A percentile compares a stretch with the other conserved stretches of the same genome.
Evolutionary conservation across 2,797 vertebrate species (phyloP).

Genomic region (Halcyon leucocephala): DNA sequence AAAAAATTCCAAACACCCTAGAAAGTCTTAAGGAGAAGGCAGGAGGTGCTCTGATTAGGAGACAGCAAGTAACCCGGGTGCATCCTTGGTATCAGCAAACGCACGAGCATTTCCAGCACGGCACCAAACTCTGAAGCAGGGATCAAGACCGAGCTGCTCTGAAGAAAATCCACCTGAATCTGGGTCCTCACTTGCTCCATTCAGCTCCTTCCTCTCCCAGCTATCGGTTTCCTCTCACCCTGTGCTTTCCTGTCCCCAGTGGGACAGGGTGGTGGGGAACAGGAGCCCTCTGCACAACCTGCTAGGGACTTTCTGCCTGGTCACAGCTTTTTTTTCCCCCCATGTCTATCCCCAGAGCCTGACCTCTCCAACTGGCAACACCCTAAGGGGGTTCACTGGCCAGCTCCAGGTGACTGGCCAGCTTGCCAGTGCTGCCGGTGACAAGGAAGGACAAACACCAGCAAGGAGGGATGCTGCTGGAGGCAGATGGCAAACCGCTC

Average conservation of each 20-base stretch:
- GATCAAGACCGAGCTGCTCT: not conserved
- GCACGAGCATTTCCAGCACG: fast-evolving
- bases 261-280: not conserved
- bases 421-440: fast-evolving
- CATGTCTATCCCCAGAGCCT: not conserved
- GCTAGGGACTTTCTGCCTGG: fast-evolving
- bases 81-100: not conserved
- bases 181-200: not conserved
- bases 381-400: not conserved
- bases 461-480: not conserved
- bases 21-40: not conserved
- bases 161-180: not conserved
- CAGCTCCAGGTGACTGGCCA: not conserved
- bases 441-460: not conserved
- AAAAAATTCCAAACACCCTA: not conserved
- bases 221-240: not conserved
- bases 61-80: not conserved
- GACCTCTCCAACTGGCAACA: not conserved
- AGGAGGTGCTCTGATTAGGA: not conserved
- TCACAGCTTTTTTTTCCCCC: not conserved
- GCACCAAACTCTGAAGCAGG: not conserved
- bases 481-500: not conserved
- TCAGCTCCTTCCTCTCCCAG: not conserved
- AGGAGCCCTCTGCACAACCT: not conserved
- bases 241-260: not conserved